Evolutionary conservation across 2,888 invertebrate genomes (phyloP).

Genomic region (Drosophila neotestacea): DNA sequence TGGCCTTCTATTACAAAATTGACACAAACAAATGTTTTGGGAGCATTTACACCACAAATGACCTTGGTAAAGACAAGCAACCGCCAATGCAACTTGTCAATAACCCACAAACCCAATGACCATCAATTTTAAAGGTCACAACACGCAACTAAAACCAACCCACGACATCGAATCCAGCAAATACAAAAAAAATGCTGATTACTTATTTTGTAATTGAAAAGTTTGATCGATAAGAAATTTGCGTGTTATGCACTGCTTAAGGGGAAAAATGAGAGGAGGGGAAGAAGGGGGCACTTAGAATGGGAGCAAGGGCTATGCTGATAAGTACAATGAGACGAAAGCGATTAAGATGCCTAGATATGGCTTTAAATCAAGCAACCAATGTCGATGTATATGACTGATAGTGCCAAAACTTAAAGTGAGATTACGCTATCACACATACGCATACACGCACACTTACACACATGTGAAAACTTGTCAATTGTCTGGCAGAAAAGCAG

Average conservation of each 20-base stretch:
- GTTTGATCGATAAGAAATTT: conserved; percentile 80
- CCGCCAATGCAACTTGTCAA: conserved; percentile 64
- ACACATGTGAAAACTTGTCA: conserved; percentile 39
- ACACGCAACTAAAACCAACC: conserved; percentile 57
- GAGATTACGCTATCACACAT: conserved; percentile 50
- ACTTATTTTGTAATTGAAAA: conserved; percentile 56
- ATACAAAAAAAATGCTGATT: conserved; percentile 35
- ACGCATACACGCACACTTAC: not conserved
- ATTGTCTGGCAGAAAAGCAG: conserved; percentile 55
- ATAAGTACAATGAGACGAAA: conserved; percentile 33
- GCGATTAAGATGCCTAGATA: conserved; percentile 54
- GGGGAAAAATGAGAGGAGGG: not conserved
- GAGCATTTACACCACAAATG: conserved; percentile 43
- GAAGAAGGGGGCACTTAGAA: conserved; percentile 5
- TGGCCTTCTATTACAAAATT: not conserved
- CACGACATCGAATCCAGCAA: conserved; percentile 14
- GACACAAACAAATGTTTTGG: not conserved
- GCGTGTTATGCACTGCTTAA: conserved; percentile 48
- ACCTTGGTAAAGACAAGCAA: conserved; percentile 64
- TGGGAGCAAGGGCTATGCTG: conserved; percentile 50
- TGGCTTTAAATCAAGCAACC: conserved; percentile 18
- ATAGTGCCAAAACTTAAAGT: conserved; percentile 30
- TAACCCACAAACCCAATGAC: conserved; percentile 50
- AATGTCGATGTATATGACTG: conserved; percentile 33
- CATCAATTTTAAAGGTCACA: conserved; percentile 56